phyloP scores from a whole-genome alignment of 2,113 vertebrate genomes.

The Centropus unirufus region DNA sequence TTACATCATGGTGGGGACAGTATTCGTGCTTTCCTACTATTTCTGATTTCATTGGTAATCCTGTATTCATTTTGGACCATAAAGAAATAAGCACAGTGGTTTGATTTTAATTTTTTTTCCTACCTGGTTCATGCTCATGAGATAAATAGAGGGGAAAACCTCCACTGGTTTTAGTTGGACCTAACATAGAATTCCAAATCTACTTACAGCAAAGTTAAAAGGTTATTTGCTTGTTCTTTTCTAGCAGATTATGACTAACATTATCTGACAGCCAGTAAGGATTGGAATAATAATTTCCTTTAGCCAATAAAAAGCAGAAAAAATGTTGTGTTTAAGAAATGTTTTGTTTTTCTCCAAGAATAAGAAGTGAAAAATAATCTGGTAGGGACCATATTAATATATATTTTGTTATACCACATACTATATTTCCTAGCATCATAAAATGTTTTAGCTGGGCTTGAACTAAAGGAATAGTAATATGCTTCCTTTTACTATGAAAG shows the following conservation, averaged over 20 bases:
- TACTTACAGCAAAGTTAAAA: background rate
- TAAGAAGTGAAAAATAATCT: background rate
- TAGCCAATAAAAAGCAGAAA: background rate
- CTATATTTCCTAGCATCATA: background rate
- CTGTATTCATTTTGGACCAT: background rate
- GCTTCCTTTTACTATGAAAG: background rate
- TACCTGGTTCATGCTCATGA: background rate
- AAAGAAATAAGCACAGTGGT: rapidly evolving
- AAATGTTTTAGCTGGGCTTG: background rate
- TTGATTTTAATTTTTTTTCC: background rate
- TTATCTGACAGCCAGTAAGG: background rate
- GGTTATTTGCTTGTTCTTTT: background rate
- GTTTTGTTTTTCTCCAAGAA: background rate
- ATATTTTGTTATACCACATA: background rate
- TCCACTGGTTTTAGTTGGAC: background rate
- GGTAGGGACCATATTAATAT: background rate
- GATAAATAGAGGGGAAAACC: background rate
- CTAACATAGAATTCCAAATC: background rate
- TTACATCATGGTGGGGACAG: background rate
- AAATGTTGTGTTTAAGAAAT: background rate
- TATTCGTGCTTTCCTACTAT: background rate
- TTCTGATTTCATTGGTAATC: background rate
- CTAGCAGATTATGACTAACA: background rate
- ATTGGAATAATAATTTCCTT: background rate
- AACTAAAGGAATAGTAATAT: background rate